Conservation (phyloP, 2,888 invertebrate genomes). For the Eupithecia exiguata region DNA sequence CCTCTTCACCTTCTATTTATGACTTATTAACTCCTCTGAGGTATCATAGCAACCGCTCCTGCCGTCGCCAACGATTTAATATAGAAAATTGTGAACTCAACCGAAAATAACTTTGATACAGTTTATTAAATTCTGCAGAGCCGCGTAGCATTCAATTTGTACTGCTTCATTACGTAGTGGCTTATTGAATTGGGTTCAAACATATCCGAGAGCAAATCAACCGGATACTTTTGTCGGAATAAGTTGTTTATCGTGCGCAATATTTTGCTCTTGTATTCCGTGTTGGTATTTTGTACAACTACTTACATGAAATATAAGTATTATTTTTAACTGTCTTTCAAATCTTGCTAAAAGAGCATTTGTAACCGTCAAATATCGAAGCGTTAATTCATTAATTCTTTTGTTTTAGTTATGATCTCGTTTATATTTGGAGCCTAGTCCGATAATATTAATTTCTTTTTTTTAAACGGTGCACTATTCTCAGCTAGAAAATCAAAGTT, state of each 20-base stretch:
- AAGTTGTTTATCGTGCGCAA: conserved; percentile 6
- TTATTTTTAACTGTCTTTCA: too few species aligned
- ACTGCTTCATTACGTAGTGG: conserved; percentile 34
- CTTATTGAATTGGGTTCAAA: conserved; percentile 35
- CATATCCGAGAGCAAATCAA: conserved; percentile 30
- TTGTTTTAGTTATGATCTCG: neutral
- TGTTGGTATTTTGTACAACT: neutral
- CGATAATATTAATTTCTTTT: too few species aligned
- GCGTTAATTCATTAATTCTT: neutral
- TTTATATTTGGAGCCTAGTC: too few species aligned
- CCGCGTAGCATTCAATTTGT: conserved; percentile 47
- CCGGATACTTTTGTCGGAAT: conserved; percentile 25
- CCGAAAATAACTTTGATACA: conserved; percentile 68
- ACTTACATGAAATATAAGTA: neutral
- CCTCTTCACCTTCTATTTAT: conserved; percentile 73
- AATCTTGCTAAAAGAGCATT: neutral
- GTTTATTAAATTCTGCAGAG: conserved; percentile 78
- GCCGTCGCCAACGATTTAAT: conserved; percentile 73
- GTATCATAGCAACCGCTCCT: conserved; percentile 82
- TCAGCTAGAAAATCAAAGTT: neutral
- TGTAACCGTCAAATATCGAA: too few species aligned
- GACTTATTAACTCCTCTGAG: conserved; percentile 83
- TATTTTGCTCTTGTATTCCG: neutral
- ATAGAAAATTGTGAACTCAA: conserved; percentile 81
- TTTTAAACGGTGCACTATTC: too few species aligned